Evolutionary conservation across 2,113 vertebrate genomes (phyloP).

Genomic region (Myotis brandtii): DNA sequence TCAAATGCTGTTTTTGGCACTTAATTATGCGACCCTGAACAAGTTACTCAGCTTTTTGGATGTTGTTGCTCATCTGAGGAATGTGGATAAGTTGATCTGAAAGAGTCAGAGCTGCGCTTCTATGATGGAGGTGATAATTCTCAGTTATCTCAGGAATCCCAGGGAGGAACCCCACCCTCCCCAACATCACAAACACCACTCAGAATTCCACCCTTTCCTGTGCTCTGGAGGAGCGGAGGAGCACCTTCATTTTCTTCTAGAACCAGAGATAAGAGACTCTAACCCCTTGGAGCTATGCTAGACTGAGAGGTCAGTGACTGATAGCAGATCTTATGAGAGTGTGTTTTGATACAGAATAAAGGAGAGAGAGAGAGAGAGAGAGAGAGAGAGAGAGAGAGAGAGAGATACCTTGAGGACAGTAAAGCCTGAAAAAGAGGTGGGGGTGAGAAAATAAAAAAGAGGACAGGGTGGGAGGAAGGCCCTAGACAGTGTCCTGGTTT

Average conservation of each 20-base stretch:
- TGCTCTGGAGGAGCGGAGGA: background rate
- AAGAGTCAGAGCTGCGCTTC: background rate
- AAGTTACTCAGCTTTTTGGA: background rate
- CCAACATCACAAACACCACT: accelerated
- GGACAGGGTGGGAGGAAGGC: background rate
- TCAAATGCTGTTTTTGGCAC: background rate
- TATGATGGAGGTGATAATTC: background rate
- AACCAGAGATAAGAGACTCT: background rate
- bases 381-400: background rate
- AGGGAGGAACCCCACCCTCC: background rate
- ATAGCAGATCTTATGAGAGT: background rate
- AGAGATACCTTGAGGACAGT: background rate
- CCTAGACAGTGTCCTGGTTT: background rate
- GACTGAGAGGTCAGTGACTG: background rate
- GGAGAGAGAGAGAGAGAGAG: background rate
- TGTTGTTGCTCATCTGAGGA: background rate
- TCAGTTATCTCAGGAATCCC: background rate
- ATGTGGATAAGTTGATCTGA: background rate
- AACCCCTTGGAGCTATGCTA: background rate
- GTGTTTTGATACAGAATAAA: background rate
- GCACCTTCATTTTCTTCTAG: conserved; percentile 17
- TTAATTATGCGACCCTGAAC: background rate
- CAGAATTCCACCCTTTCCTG: background rate
- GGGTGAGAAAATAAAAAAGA: background rate
- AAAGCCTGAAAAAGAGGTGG: background rate